These are phyloP conservation scores for Glyphotaelius pellucidus DNA, from an alignment of 2,888 invertebrate species.

Conservation along the genomic window DNA sequence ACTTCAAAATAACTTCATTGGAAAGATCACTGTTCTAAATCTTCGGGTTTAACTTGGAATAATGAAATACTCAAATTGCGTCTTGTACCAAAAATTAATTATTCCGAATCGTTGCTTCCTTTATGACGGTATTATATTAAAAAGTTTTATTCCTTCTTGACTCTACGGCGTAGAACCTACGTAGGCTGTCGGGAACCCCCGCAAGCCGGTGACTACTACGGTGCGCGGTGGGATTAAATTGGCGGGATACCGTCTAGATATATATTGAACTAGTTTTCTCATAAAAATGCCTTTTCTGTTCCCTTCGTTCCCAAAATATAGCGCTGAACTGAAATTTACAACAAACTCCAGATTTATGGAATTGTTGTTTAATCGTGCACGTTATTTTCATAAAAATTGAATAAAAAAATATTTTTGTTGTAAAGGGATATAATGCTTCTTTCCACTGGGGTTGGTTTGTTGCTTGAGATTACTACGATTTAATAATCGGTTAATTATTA, in stretches of 20 bases:
- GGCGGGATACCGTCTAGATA: not conserved
- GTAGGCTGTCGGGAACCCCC: not conserved
- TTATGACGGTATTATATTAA: conserved; percentile 46
- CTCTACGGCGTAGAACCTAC: conserved; percentile 14
- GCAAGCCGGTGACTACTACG: not conserved
- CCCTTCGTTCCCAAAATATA: not conserved
- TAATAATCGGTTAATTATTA: not conserved
- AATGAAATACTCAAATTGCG: conserved; percentile 47
- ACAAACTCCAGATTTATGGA: not conserved
- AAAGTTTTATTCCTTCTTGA: conserved; percentile 38
- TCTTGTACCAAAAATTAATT: conserved; percentile 44
- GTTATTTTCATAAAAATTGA: not conserved
- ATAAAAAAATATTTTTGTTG: not conserved
- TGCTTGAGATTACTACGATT: not conserved
- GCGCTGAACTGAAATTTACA: not conserved
- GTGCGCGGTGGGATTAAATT: not conserved
- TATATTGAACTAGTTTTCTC: not conserved
- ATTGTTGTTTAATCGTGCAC: not conserved
- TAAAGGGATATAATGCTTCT: not conserved
- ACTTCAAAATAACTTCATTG: not conserved
- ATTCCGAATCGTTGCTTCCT: conserved; percentile 45
- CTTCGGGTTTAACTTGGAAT: conserved; percentile 29
- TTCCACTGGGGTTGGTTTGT: not conserved
- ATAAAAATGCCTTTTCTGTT: not conserved
- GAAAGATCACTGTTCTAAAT: conserved; percentile 15